Evolutionary conservation across 37 sponge, comb jelly and placozoan genomes (phyloP).

Genomic region (Beroe ovata): DNA sequence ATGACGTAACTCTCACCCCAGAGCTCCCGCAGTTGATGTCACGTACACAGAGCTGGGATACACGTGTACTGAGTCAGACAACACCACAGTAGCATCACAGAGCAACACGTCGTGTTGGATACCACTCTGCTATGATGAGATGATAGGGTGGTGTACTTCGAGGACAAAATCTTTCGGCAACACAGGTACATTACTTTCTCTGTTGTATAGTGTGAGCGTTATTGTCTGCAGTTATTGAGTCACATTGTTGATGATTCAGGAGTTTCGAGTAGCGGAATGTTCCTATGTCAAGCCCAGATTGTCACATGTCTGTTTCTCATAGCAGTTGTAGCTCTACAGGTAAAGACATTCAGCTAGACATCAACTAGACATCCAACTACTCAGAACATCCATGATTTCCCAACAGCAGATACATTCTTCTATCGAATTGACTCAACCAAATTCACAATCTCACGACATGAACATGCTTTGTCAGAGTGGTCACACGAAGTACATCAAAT

Average conservation of each 20-base stretch:
- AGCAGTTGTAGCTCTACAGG: slow-evolving; percentile 3
- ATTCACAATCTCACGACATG: too few species aligned
- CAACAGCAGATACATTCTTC: too few species aligned
- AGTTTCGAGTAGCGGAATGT: not conserved
- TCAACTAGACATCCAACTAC: too few species aligned
- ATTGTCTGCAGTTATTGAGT: not conserved
- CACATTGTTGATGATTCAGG: not conserved
- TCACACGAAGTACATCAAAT: slow-evolving; percentile 21
- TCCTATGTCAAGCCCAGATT: slow-evolving; percentile 54
- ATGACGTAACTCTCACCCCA: too few species aligned
- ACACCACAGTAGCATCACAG: not conserved
- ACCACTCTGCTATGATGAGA: slow-evolving; percentile 15
- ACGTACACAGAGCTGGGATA: slow-evolving; percentile 16
- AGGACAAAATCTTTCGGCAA: not conserved
- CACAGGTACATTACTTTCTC: not conserved
- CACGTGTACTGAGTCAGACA: not conserved
- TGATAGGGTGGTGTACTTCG: slow-evolving; percentile 30
- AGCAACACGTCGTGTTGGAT: not conserved
- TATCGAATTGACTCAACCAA: too few species aligned
- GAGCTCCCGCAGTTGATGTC: slow-evolving; percentile 40
- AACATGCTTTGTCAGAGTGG: slow-evolving; percentile 15
- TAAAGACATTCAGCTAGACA: too few species aligned
- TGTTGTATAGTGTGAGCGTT: too few species aligned
- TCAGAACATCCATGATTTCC: too few species aligned
- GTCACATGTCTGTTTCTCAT: slow-evolving; percentile 30